These are phyloP conservation scores for Luscinia megarhynchos DNA, from an alignment of 2,797 vertebrate genomes.

Conservation along the genomic window DNA sequence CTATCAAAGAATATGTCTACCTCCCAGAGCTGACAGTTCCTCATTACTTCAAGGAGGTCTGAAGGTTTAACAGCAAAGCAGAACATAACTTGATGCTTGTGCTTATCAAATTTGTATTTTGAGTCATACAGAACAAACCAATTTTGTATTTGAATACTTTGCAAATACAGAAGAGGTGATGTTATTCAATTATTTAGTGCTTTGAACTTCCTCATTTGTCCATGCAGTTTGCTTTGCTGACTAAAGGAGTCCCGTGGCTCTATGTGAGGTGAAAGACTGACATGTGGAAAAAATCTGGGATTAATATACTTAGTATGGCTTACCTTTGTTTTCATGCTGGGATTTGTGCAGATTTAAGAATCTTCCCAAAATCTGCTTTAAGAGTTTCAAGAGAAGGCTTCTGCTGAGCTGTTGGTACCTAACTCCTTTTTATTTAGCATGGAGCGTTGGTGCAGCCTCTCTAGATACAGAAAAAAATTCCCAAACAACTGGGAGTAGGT, in stretches of 20 bases:
- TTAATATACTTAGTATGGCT: not conserved
- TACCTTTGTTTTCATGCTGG: not conserved
- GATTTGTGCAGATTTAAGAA: not conserved
- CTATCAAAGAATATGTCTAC: not conserved
- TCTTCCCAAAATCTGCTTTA: not conserved
- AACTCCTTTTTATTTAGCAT: not conserved
- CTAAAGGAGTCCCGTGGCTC: not conserved
- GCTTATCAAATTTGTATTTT: not conserved
- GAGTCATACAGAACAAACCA: not conserved
- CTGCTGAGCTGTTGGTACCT: not conserved
- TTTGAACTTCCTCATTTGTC: not conserved
- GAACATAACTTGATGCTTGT: not conserved
- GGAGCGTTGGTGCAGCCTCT: not conserved
- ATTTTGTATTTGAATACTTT: not conserved
- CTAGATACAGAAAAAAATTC: not conserved
- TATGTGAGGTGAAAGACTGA: not conserved
- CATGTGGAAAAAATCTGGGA: not conserved
- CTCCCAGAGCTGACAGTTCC: not conserved
- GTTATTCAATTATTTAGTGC: not conserved
- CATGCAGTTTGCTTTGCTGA: not conserved
- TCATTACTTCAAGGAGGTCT: not conserved
- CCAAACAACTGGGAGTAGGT: not conserved
- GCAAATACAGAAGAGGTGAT: not conserved
- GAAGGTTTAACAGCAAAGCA: not conserved
- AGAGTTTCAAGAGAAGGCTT: not conserved